Percentiles rank a stretch among this genome's conserved stretches.
Conservation (phyloP, 2,888 invertebrate species). For the Hoplodrina blanda region DNA sequence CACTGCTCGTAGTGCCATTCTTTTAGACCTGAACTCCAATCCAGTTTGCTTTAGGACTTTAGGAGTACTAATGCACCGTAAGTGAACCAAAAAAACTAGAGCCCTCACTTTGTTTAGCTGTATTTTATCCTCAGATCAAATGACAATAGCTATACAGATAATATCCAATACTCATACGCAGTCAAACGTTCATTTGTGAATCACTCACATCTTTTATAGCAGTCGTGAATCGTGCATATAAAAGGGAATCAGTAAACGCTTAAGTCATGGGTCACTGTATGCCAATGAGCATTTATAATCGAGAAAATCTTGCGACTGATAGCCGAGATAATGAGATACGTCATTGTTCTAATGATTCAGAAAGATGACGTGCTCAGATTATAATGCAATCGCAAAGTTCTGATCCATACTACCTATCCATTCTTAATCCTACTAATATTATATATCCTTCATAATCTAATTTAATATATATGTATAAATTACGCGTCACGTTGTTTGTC, state of each 20-base stretch:
- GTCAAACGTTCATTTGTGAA: constrained; percentile 5
- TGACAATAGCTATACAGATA: not conserved
- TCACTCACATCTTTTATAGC: constrained; percentile 5
- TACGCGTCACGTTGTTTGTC: too few species aligned
- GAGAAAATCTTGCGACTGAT: constrained; percentile 8
- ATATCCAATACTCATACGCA: constrained; percentile 1
- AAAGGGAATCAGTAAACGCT: constrained; percentile 8
- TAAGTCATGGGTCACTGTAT: constrained; percentile 21
- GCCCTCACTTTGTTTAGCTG: not conserved
- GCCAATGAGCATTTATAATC: constrained; percentile 24
- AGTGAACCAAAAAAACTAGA: not conserved
- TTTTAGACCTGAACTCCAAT: not conserved
- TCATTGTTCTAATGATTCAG: constrained; percentile 42
- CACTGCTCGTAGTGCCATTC: not conserved
- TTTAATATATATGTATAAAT: too few species aligned
- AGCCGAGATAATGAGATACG: constrained; percentile 8
- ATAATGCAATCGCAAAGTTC: constrained; percentile 27
- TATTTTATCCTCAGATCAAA: not conserved
- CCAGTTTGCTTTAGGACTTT: not conserved
- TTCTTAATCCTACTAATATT: too few species aligned
- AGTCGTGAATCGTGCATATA: constrained; percentile 13
- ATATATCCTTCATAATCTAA: too few species aligned
- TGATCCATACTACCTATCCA: too few species aligned
- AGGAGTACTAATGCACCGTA: not conserved
- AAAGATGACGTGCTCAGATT: constrained; percentile 40